A percentile compares a stretch with the other conserved stretches of the same genome.
Conservation (phyloP, 2,797 vertebrate genomes). For the Phaenicophaeus curvirostris region DNA sequence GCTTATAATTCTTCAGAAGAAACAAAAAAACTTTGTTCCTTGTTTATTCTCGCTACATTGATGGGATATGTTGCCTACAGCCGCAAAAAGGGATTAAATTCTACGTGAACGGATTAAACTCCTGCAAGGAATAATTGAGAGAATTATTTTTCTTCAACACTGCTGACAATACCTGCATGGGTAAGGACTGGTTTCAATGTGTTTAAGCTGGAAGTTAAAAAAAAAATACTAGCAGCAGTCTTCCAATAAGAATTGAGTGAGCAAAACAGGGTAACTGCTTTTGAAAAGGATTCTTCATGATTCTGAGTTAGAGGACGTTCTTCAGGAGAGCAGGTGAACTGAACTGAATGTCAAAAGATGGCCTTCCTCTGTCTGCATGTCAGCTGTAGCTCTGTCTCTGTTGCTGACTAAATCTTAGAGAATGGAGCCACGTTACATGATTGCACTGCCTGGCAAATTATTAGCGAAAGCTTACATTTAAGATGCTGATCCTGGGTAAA, state of each 20-base stretch:
- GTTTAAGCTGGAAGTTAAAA: not conserved
- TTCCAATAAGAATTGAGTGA: not conserved
- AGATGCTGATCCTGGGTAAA: not conserved
- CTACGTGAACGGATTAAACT: not conserved
- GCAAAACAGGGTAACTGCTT: not conserved
- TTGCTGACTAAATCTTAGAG: not conserved
- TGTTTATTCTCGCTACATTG: not conserved
- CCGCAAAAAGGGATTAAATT: not conserved
- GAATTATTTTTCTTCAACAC: not conserved
- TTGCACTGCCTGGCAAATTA: not conserved
- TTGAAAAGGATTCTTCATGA: not conserved
- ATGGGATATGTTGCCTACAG: not conserved
- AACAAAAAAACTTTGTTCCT: not conserved
- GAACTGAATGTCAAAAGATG: not conserved
- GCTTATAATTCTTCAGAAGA: not conserved
- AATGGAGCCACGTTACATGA: accelerated
- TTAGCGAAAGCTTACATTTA: not conserved
- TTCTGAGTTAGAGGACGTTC: not conserved
- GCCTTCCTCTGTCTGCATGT: not conserved
- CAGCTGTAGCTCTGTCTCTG: not conserved
- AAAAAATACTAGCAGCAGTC: not conserved
- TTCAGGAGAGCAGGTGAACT: not conserved
- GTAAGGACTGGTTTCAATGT: not conserved
- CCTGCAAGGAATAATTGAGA: not conserved
- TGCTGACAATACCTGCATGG: not conserved